phyloP scores from a whole-genome alignment of 2,888 invertebrate genomes.

The Agrotis ipsilon region DNA sequence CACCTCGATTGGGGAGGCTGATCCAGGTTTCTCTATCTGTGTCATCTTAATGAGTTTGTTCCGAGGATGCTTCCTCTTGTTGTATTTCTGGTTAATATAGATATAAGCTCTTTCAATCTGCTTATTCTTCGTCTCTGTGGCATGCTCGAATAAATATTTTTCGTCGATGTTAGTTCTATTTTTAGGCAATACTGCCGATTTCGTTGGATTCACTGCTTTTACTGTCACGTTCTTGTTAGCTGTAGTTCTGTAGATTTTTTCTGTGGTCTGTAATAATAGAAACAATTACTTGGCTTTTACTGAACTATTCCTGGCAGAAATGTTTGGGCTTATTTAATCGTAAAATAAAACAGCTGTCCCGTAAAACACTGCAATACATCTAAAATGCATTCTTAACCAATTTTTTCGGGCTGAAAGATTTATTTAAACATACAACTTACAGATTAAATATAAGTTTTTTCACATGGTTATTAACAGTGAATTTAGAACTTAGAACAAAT shows the following conservation, averaged over 20 bases:
- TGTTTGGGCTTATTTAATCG: no score
- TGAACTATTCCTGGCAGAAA: no score
- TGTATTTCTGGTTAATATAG: constrained; percentile 76
- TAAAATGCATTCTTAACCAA: no score
- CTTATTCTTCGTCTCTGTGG: constrained; percentile 69
- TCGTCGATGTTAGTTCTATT: constrained; percentile 63
- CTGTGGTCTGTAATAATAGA: constrained; percentile 19
- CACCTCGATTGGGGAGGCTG: no score
- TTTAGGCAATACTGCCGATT: constrained; percentile 30
- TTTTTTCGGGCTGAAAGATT: no score
- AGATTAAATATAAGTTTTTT: no score
- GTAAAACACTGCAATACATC: no score
- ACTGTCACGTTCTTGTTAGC: not conserved
- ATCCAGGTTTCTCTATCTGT: not conserved
- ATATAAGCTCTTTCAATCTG: constrained; percentile 80
- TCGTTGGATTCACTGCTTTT: not conserved
- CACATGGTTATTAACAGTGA: no score
- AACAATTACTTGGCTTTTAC: not conserved
- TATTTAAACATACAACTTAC: no score
- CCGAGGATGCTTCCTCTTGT: constrained; percentile 60
- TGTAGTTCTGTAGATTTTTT: not conserved
- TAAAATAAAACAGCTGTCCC: no score
- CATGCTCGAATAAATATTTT: constrained; percentile 73
- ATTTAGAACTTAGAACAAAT: no score
- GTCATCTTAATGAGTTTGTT: constrained; percentile 15